Percentiles rank a stretch among this genome's conserved stretches.
Conservation (phyloP, 2,888 invertebrate genomes). For the Teleogryllus oceanicus region DNA sequence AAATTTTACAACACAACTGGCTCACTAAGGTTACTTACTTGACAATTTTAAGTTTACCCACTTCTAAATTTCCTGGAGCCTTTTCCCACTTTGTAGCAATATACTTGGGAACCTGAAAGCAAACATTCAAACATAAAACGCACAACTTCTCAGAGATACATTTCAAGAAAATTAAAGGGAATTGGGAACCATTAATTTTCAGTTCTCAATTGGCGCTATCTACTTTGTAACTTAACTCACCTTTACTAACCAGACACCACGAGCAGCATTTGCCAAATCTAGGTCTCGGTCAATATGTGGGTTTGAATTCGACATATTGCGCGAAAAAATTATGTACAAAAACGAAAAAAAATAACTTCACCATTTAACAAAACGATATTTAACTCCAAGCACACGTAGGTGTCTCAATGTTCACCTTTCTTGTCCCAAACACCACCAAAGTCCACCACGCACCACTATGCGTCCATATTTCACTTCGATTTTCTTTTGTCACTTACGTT, state of each 20-base stretch:
- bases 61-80: slow-evolving; percentile 85
- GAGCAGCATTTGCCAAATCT: slow-evolving; percentile 81
- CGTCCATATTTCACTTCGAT: too few species aligned
- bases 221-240: slow-evolving; percentile 50
- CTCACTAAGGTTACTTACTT: slow-evolving; percentile 51
- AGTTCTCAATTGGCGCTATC: too few species aligned
- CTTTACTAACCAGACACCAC: slow-evolving; percentile 96
- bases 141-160: not conserved
- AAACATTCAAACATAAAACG: slow-evolving; percentile 22
- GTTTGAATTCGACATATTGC: slow-evolving; percentile 29
- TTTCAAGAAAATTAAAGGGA: too few species aligned
- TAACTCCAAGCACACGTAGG: too few species aligned
- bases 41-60: slow-evolving; percentile 86
- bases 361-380: too few species aligned
- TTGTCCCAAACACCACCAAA: too few species aligned
- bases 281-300: slow-evolving; percentile 72
- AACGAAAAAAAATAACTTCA: too few species aligned
- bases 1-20: too few species aligned
- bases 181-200: too few species aligned
- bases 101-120: slow-evolving; percentile 75
- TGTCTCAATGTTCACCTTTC: too few species aligned
- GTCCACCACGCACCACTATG: too few species aligned
- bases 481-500: too few species aligned
- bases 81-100: slow-evolving; percentile 94
- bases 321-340: not conserved